Evolutionary conservation across 2,888 invertebrate genomes (phyloP).

Genomic region (Melanchra persicariae): DNA sequence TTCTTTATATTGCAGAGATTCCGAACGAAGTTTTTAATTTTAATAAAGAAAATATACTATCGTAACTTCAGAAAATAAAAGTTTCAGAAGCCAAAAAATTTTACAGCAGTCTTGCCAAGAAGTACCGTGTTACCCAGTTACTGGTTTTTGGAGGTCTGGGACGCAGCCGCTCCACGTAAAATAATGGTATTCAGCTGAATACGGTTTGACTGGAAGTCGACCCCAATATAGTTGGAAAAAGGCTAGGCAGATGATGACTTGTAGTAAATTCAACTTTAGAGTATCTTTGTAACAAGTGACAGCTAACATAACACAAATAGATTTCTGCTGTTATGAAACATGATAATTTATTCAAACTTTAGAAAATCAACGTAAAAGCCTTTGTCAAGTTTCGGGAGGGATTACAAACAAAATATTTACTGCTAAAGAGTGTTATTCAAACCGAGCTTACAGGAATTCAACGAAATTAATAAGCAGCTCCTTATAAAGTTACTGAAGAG

Average conservation of each 20-base stretch:
- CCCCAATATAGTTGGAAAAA: too few relatives aligned
- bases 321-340: background rate
- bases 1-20: too few relatives aligned
- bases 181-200: too few relatives aligned
- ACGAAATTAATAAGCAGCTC: slow-evolving; percentile 3
- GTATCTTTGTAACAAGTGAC: background rate
- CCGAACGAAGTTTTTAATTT: too few relatives aligned
- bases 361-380: background rate
- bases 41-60: background rate
- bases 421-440: background rate
- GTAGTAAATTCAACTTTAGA: background rate
- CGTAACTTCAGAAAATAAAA: too few relatives aligned
- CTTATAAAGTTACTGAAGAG: slow-evolving; percentile 9
- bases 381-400: background rate
- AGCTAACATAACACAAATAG: background rate
- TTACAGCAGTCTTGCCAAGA: too few relatives aligned
- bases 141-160: too few relatives aligned
- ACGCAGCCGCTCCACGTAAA: too few relatives aligned
- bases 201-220: too few relatives aligned
- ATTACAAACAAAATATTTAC: slow-evolving; percentile 2
- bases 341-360: background rate
- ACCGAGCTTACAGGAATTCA: slow-evolving; percentile 8
- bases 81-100: too few relatives aligned
- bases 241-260: too few relatives aligned
- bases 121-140: too few relatives aligned